Evolutionary conservation across 2,797 vertebrate species (phyloP).

Genomic region (Poecilia velifera): DNA sequence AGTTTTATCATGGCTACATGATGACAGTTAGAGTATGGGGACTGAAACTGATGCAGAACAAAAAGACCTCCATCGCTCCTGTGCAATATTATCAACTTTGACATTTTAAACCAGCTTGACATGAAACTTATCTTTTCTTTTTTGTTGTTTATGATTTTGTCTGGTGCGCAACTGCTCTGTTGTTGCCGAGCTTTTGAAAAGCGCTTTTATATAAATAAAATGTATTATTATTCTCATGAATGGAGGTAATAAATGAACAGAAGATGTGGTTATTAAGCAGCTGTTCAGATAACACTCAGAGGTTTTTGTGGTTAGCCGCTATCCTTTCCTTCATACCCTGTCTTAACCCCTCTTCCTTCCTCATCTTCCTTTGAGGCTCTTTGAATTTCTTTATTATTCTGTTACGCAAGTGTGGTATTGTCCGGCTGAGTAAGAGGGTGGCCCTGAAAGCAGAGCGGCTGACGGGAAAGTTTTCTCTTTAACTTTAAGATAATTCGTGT

Average conservation of each 20-base stretch:
- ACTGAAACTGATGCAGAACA: no score
- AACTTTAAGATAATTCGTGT: constrained; percentile 5
- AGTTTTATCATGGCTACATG: no score
- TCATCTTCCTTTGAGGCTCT: constrained; percentile 8
- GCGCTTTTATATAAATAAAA: no score
- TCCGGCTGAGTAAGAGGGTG: constrained; percentile 33
- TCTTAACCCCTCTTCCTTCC: constrained; percentile 13
- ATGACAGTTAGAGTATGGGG: no score
- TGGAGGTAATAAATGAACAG: background rate
- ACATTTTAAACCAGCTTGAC: background rate
- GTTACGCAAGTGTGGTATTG: constrained; percentile 28
- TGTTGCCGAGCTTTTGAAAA: no score
- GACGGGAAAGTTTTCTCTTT: background rate
- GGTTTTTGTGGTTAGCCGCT: constrained; percentile 12
- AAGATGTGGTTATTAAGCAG: constrained; percentile 19
- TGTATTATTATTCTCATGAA: background rate
- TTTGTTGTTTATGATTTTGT: no score
- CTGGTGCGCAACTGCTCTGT: no score
- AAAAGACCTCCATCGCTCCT: no score
- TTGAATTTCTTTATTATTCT: constrained; percentile 17
- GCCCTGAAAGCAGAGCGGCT: constrained; percentile 22
- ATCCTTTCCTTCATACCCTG: constrained; percentile 7
- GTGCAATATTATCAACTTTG: background rate
- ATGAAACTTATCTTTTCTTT: background rate
- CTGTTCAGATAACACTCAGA: constrained; percentile 14